Percentiles rank a stretch among this genome's conserved stretches.
phyloP scores from a whole-genome alignment of 92 coral and sea anemone genomes.

The Plumapathes pennacea region DNA sequence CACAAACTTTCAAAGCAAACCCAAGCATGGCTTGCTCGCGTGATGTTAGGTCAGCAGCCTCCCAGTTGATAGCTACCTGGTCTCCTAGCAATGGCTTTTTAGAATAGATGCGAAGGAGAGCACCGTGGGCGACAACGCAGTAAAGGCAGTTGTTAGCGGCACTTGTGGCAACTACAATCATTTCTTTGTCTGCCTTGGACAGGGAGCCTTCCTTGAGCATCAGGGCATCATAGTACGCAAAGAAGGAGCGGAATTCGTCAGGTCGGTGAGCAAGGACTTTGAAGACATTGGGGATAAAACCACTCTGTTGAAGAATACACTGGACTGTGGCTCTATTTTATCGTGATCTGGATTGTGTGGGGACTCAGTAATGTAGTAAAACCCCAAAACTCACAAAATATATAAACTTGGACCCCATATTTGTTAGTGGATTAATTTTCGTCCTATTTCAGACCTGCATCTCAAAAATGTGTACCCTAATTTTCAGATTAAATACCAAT shows the following conservation, averaged over 20 bases:
- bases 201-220: slow-evolving; percentile 85
- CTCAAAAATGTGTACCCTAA: too few relatives aligned
- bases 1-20: slow-evolving; percentile 77
- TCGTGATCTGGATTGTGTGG: too few relatives aligned
- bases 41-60: slow-evolving; percentile 71
- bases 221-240: slow-evolving; percentile 77
- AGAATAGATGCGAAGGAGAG: slow-evolving; percentile 85
- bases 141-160: slow-evolving; percentile 94
- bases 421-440: too few relatives aligned
- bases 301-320: slow-evolving; percentile 48
- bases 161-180: slow-evolving; percentile 94
- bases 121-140: slow-evolving; percentile 95
- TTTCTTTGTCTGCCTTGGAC: slow-evolving; percentile 89
- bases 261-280: slow-evolving; percentile 90
- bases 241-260: slow-evolving; percentile 91
- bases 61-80: slow-evolving; percentile 93
- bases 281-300: slow-evolving; percentile 89
- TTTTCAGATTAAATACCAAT: too few relatives aligned
- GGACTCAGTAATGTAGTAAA: too few relatives aligned
- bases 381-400: too few relatives aligned
- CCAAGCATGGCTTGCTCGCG: slow-evolving; percentile 85
- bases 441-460: too few relatives aligned
- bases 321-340: too few relatives aligned
- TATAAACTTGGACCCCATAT: too few relatives aligned
- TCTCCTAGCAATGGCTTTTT: slow-evolving; percentile 86